Base-by-base conservation (phyloP, 2,888 invertebrate genomes). In the Conops quadrifasciatus region DNA sequence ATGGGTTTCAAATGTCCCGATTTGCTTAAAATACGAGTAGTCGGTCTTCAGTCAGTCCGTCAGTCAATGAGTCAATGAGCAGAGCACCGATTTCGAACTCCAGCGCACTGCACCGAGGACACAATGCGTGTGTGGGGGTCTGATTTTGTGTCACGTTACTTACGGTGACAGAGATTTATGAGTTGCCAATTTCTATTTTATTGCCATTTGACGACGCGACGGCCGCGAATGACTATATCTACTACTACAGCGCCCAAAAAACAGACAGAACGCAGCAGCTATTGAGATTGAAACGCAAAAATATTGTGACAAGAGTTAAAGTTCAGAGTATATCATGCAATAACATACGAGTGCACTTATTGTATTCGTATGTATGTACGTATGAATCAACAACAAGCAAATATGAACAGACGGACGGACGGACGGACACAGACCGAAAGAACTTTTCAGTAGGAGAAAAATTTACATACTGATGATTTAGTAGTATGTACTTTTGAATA, bases 111-210 rank as follows among this genome's bases (percentile, higher is more conserved):
- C 36, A 47, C 21, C 58, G 47, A 47, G 58, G 26, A 36, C 36
- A 49, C 49, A 28, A n/a, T 60, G 68, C 49, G 47, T 51, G 68
- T 68, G 68, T 68, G 60, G 49, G 60, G 67, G 58, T 45, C 49
- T 36, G 36, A 7, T 69, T 28, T 66, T 75, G 64, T 80, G 81
- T 80, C 80, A 80, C 58, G 78, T 77, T 79, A 72, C 60, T 73
- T n/a, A n/a, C n/a, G n/a, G 75, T 75, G 81, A 80, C 80, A 80
- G 77, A 80, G 80, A 80, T 80, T 80, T 80, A 81, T 80, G 78
- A 74, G 72, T 77, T 76, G 78, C 79, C 51, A 77, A 80, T 81
- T 80, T 80, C 78, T 80, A 78, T 80, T 80, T 80, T 80, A 80
- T 80, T 80, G 77, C 80, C 11, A 70, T 56, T 58, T 63, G 62